Conservation (phyloP, 2,888 invertebrate species). For the Ashinkailepas kermadecensis region DNA sequence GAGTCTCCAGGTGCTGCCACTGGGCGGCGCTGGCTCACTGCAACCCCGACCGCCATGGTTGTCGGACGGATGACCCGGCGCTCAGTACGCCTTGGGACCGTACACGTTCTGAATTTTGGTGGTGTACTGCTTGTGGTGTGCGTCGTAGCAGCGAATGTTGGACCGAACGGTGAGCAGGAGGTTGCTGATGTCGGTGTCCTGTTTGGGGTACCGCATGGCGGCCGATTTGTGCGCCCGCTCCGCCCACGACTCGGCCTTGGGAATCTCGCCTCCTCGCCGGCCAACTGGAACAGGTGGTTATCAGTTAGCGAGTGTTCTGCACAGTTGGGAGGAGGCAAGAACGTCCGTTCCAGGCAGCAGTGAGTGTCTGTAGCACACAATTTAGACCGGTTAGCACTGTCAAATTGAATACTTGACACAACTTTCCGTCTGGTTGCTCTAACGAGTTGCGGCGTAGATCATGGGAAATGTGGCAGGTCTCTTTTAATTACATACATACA, state of each 20-base stretch:
- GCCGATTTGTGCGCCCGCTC: conserved; percentile 18
- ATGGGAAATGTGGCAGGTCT: too few species aligned
- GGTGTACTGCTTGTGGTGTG: conserved; percentile 8
- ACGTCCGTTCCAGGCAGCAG: too few species aligned
- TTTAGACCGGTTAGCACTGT: too few species aligned
- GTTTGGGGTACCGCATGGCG: neutral
- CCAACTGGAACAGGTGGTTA: too few species aligned
- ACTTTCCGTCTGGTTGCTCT: too few species aligned
- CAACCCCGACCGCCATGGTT: neutral
- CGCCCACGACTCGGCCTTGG: conserved; percentile 8
- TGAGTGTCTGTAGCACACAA: too few species aligned
- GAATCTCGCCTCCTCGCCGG: too few species aligned
- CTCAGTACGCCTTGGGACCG: neutral
- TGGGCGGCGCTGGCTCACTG: neutral
- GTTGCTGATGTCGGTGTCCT: neutral
- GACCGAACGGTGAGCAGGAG: neutral
- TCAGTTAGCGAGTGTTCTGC: too few species aligned
- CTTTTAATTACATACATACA: too few species aligned
- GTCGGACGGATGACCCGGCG: neutral
- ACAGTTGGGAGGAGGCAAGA: too few species aligned
- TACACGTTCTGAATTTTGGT: neutral
- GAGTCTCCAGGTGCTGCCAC: neutral
- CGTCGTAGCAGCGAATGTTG: conserved; percentile 18
- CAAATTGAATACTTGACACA: too few species aligned
- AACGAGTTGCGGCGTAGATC: too few species aligned